Evolutionary conservation across 2,113 vertebrate species (phyloP), one percentile per base, ranked within the genome.

Genomic region (Burhinus oedicnemus): DNA sequence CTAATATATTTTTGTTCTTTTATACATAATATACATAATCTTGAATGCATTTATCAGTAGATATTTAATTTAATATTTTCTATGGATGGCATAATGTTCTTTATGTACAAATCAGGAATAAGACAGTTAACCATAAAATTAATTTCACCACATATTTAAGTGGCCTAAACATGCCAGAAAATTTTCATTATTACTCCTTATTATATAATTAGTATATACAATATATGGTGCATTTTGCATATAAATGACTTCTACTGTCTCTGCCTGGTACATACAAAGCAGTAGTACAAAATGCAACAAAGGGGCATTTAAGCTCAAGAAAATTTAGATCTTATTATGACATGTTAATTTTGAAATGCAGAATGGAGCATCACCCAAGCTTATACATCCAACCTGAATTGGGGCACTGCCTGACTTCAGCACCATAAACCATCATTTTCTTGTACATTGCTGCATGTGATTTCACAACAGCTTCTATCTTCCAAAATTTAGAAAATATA

Each of bases 121-220:
- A 97, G 89, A 94, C 55, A 91, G 70, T 95, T 97, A 95, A 87
- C 84, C 27, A 92, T 77, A 95, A 96, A 96, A 95, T 91, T 93
- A 95, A 95, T 89, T 95, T 94, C 71, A 81, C 66, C 0, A 6
- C 81, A 91, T 83, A 90, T 74, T 94, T 95, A 91, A 84, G 89
- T 74, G 89, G 84, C 71, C 91, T 93, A 95, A 96, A 94, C 82
- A 95, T 44, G 82, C 78, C 54, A 79, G 91, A 83, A 95, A 91
- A 71, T 90, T 85, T 90, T 74, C 93, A 93, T 94, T 95, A 97
- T 95, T 91, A 74, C 62, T 94, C 89, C 58, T 91, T 95, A 91
- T 95, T 95, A 93, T 80, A 83, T 91, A 95, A 96, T 95, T 94
- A 95, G 91, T 91, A 95, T 87, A 91, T 90, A 94, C 36, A 95